Base-by-base conservation (phyloP, 2,888 invertebrate species). In the Conus canariensis region DNA sequence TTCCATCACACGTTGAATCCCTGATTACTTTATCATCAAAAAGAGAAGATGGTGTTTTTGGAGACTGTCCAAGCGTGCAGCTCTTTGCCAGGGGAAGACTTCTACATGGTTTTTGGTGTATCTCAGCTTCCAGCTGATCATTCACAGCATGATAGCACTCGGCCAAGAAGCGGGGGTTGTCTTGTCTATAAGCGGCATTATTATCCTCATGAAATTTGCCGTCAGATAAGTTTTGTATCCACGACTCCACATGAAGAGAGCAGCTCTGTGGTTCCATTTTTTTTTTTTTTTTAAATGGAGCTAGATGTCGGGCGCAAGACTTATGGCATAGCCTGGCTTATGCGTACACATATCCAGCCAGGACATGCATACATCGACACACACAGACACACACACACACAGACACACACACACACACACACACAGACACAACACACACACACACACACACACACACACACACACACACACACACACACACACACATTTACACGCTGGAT, bases 21-120 rank as follows among this genome's bases (percentile, higher is more conserved):
- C 6, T 25, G 82, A 58, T 58, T 83, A 83, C 30, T 58, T 58
- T 83, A 83, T 83, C 82, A 58, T 56, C 82, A 56, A 56, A 58
- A 83, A 45, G 45, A 80, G 82, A 58, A 83, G 82, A 83, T 83
- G 82, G 82, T 58, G 58, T 19, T 83, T 83, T 83, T 83, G 82
- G 82, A 83, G 9, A 19, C 8, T 1, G 58, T 58, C 82, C 82
- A 83, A 58, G 22, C 22, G 82, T 19, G 45, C n/a, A 74, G 58
- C 9, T 83, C 58, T 56, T 19, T 58, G 82, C 82, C 82, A 58
- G 22, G 82, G 22, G 82, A 83, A 83, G 82, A 83, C 82, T 58
- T 80, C 58, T 83, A 56, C 58, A 83, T 22, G 82, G 82, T 58
- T 56, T 83, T 25, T 7, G 58, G 56, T 56, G 25, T 56, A 58